Percentiles rank a stretch among this genome's conserved stretches.
Evolutionary conservation across 2,797 vertebrate species (phyloP).

Genomic region (Tauraco hartlaubi): DNA sequence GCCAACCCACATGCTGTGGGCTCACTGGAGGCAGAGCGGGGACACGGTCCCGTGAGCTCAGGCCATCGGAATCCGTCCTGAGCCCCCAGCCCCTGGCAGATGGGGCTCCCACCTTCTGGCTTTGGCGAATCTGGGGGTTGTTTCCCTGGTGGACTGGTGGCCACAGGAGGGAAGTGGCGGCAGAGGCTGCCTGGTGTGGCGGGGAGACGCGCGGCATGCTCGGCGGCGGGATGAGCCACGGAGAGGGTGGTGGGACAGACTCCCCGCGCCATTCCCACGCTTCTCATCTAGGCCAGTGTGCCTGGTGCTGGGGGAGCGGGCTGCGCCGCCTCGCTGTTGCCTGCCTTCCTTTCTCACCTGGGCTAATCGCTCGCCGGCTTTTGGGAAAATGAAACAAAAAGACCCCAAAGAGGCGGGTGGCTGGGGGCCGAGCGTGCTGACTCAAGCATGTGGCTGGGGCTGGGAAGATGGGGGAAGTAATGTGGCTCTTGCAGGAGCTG

Average conservation of each 20-base stretch:
- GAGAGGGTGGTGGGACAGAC: background rate
- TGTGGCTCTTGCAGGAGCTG: background rate
- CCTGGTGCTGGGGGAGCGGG: constrained; percentile 41
- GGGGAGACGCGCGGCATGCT: background rate
- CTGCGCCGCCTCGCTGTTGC: background rate
- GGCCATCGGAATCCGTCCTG: background rate
- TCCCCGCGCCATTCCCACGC: background rate
- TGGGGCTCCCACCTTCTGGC: background rate
- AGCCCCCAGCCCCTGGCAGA: background rate
- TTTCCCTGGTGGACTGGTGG: background rate
- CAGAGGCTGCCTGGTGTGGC: background rate
- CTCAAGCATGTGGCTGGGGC: background rate
- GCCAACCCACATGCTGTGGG: fast-evolving
- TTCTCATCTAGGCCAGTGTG: constrained; percentile 43
- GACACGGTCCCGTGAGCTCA: fast-evolving
- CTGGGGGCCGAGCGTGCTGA: background rate
- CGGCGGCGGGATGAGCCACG: fast-evolving
- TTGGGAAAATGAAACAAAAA: constrained; percentile 4
- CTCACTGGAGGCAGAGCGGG: fast-evolving
- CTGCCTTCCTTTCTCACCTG: background rate
- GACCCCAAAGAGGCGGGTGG: background rate
- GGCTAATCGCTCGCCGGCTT: constrained; percentile 52
- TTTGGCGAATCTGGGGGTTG: background rate
- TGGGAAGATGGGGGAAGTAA: background rate
- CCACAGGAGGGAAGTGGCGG: background rate